Conservation (phyloP, 2,113 vertebrate genomes). For the Martes martes region DNA sequence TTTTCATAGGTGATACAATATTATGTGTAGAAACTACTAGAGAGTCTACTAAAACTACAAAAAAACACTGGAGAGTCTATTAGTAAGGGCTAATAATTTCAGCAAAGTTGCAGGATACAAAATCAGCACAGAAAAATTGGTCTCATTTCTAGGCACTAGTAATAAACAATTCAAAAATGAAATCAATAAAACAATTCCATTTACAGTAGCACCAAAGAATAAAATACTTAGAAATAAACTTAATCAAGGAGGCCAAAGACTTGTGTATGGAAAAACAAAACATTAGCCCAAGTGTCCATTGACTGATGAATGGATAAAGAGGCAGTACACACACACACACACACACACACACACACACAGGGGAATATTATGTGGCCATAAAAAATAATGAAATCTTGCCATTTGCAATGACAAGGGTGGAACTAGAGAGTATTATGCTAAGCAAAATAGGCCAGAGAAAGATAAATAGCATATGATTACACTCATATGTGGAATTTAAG, state of each 20-base stretch:
- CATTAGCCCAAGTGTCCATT: not conserved
- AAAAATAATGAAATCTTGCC: no score
- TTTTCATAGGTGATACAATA: not conserved
- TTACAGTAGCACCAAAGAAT: not conserved
- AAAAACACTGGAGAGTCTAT: no score
- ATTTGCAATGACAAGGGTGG: no score
- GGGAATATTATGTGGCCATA: no score
- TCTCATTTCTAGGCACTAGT: not conserved
- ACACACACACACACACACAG: not conserved
- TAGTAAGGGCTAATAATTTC: not conserved
- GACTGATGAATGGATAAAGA: not conserved
- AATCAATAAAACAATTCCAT: not conserved
- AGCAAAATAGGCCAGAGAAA: not conserved
- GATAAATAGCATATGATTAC: not conserved
- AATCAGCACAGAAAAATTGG: not conserved
- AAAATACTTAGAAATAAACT: not conserved
- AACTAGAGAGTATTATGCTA: no score
- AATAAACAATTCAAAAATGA: not conserved
- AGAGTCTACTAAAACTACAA: not conserved
- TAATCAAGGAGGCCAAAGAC: not conserved
- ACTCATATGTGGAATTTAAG: not conserved
- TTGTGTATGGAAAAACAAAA: not conserved
- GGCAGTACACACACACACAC: no score
- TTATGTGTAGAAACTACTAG: not conserved
- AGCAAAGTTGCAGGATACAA: not conserved